A percentile compares a stretch with the other conserved stretches of the same genome.
Conservation (phyloP, 1,140 invertebrate genomes). For the Aleiodes sp. region DNA sequence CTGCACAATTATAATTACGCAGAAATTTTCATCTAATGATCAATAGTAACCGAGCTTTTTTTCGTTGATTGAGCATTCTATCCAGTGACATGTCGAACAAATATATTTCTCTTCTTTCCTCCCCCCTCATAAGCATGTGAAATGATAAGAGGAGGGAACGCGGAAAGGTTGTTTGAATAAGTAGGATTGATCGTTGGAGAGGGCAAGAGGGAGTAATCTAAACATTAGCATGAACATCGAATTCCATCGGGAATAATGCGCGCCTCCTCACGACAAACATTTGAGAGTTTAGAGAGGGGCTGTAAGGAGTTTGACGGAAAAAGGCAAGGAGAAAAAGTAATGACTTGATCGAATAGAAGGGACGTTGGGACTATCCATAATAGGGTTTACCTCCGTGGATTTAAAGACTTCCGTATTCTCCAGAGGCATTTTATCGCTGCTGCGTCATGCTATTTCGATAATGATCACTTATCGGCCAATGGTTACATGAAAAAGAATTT, state of each 20-base stretch:
- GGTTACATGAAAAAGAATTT: too few species aligned
- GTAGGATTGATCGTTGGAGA: not conserved
- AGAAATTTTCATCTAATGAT: too few species aligned
- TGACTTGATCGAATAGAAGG: not conserved
- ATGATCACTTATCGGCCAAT: constrained; percentile 6
- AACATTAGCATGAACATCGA: not conserved
- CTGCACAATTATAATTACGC: too few species aligned
- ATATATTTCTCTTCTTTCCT: too few species aligned
- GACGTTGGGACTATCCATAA: constrained; percentile 7
- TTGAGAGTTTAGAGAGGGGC: not conserved
- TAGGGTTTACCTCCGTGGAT: constrained; percentile 2
- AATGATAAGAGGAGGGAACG: not conserved
- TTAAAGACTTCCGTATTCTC: constrained; percentile 7
- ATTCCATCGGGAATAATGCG: not conserved
- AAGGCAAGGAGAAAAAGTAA: not conserved
- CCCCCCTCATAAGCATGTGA: not conserved
- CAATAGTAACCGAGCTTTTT: too few species aligned
- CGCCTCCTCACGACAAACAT: not conserved
- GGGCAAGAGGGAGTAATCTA: not conserved
- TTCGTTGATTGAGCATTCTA: too few species aligned
- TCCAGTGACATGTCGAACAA: too few species aligned
- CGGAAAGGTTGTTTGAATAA: not conserved
- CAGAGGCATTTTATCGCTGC: not conserved
- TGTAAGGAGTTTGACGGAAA: not conserved
- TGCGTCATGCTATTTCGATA: constrained; percentile 5